Evolutionary conservation across 23 tunicate species (phyloP), one percentile per base, ranked within the genome.

Genomic region (Styela plicata): DNA sequence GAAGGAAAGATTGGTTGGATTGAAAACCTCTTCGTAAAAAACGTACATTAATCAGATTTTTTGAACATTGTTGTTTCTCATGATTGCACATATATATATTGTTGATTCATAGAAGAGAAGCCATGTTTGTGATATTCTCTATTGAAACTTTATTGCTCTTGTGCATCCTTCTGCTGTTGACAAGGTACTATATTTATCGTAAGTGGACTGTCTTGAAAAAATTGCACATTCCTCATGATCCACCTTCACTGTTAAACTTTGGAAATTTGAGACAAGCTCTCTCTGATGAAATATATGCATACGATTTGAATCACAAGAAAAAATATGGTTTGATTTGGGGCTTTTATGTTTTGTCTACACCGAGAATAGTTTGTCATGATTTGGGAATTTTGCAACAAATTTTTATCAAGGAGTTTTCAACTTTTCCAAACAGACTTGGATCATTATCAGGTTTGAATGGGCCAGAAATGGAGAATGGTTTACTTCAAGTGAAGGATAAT

Each of bases 181-280:
- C 34, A 75, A 90, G 95, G 26, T 85, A 25, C 13, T 90, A 90
- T 66, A 63, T 85, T 36, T 25, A 90, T 25, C 63, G 34, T 36
- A 74, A 79, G 31, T 85, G 78, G 86, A 52, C 33, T 25, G 83
- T 90, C 24, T 82, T 90, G 67, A 85, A 85, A 22, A 68, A 81
- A 1, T 79, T 85, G 20, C 75, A 82, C 57, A 90, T 90, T 80
- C 95, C 95, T 20, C 95, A 90, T 76, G 86, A 90, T 34, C 86
- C 83, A 2, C 95, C 95, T 27, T 35, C 84, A 33, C n/a, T 90
- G 26, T 31, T 85, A 61, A 81, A 79, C 36, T 21, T 81, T 23
- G 87, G 87, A 61, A 75, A 85, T 73, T 22, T 90, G 53, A 44
- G 13, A 13, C 57, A 44, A 44, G 57, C 57, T 5, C 10, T 44